Percentiles rank a stretch among this genome's conserved stretches.
phyloP scores from a whole-genome alignment of 2,797 vertebrate genomes.

The Eupleurogrammus muticus region DNA sequence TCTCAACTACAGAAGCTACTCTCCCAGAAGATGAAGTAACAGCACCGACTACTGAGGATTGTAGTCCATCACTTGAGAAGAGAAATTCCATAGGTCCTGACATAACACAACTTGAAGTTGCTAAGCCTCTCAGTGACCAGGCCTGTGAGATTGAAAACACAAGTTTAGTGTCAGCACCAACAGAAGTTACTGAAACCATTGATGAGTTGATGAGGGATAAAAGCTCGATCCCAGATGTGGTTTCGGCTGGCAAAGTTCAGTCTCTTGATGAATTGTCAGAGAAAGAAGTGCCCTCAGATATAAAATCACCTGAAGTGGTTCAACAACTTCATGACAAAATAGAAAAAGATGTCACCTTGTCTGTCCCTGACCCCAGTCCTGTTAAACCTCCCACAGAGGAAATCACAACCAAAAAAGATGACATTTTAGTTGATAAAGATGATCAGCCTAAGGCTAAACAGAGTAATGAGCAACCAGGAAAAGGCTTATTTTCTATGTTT shows the following conservation, averaged over 20 bases:
- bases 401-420: slow-evolving; percentile 45
- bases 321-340: slow-evolving; percentile 31
- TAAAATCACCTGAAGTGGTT: slow-evolving; percentile 29
- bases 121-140: not conserved
- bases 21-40: slow-evolving; percentile 33
- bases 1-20: slow-evolving; percentile 10
- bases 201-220: slow-evolving; percentile 11
- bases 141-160: slow-evolving; percentile 19
- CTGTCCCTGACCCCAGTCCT: slow-evolving; percentile 36
- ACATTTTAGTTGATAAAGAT: slow-evolving; percentile 38
- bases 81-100: slow-evolving; percentile 15
- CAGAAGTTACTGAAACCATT: slow-evolving; percentile 16
- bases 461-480: slow-evolving; percentile 71
- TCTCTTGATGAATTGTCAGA: slow-evolving; percentile 20
- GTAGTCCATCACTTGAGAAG: slow-evolving; percentile 12
- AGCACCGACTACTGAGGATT: slow-evolving; percentile 18
- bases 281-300: slow-evolving; percentile 39
- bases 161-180: slow-evolving; percentile 12
- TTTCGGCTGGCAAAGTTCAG: slow-evolving; percentile 12
- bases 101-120: slow-evolving; percentile 1
- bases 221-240: slow-evolving; percentile 20
- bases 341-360: slow-evolving; percentile 25
- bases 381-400: slow-evolving; percentile 40
- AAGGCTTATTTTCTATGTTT: slow-evolving; percentile 79
- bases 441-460: slow-evolving; percentile 65